phyloP scores from a whole-genome alignment of 2,113 vertebrate genomes.

The Camelus dromedarius region DNA sequence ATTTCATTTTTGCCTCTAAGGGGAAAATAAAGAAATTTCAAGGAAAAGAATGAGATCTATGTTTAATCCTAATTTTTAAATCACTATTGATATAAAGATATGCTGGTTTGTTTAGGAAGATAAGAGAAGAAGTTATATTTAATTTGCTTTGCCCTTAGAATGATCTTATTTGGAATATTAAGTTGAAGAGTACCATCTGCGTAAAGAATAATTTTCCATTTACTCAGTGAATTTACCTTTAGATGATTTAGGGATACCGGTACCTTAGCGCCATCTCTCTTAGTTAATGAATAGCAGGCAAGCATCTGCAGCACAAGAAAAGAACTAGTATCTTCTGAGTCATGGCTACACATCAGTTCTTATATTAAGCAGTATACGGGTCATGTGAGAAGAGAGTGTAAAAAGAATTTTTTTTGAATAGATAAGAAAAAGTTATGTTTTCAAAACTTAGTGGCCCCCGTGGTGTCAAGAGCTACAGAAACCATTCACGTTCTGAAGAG shows the following conservation, averaged over 20 bases:
- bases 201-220: background rate
- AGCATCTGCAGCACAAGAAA: background rate
- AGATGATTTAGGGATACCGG: background rate
- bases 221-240: background rate
- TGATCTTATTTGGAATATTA: background rate
- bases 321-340: background rate
- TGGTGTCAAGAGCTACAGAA: background rate
- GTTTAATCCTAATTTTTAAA: constrained; percentile 26
- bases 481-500: background rate
- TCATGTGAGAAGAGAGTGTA: background rate
- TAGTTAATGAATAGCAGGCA: background rate
- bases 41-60: background rate
- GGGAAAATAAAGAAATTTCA: background rate
- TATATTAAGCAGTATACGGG: background rate
- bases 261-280: background rate
- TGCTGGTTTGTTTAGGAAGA: background rate
- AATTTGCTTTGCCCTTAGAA: constrained; percentile 31
- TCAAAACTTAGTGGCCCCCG: background rate
- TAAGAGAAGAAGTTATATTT: background rate
- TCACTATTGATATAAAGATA: background rate
- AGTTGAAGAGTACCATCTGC: background rate
- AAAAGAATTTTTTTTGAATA: background rate
- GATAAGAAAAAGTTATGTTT: background rate
- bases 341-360: background rate
- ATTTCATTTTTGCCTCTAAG: constrained; percentile 18